These are phyloP conservation scores for Dolichotis patagonum DNA, from an alignment of 2,113 vertebrate genomes.

Conservation along the genomic window DNA sequence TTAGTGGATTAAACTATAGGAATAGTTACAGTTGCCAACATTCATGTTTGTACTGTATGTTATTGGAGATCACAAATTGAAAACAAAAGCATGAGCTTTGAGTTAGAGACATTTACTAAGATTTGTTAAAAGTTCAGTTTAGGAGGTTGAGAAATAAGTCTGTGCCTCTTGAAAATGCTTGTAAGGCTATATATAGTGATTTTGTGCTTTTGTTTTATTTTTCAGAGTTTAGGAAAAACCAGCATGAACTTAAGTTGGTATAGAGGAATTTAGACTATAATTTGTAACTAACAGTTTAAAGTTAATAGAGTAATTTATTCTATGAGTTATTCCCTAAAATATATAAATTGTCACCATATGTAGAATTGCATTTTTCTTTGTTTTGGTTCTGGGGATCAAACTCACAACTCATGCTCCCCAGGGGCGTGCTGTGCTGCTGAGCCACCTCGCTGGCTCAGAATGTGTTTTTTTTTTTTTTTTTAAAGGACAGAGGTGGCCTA, in stretches of 20 bases:
- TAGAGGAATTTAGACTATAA: background rate
- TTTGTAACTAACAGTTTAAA: background rate
- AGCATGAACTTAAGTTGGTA: background rate
- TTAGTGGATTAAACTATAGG: background rate
- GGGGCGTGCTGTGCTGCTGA: too few relatives aligned
- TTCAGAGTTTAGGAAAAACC: background rate
- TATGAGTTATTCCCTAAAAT: slow-evolving; percentile 13
- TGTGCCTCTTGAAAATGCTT: background rate
- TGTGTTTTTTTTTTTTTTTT: background rate
- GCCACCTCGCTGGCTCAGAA: background rate
- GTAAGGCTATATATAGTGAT: background rate
- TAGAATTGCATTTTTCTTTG: slow-evolving; percentile 9
- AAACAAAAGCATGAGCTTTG: background rate
- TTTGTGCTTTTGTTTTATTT: background rate
- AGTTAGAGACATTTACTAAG: background rate
- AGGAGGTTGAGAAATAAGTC: background rate
- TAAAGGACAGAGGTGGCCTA: background rate
- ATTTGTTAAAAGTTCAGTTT: background rate
- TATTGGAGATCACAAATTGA: background rate
- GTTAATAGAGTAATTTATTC: background rate
- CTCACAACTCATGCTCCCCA: too few relatives aligned
- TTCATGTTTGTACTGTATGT: background rate
- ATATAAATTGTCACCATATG: background rate
- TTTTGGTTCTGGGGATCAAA: too few relatives aligned
- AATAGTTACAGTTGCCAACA: background rate